Evolutionary conservation across 2,113 vertebrate species (phyloP), one percentile per base, ranked within the genome.

Genomic region (Phalacrocorax carbo): DNA sequence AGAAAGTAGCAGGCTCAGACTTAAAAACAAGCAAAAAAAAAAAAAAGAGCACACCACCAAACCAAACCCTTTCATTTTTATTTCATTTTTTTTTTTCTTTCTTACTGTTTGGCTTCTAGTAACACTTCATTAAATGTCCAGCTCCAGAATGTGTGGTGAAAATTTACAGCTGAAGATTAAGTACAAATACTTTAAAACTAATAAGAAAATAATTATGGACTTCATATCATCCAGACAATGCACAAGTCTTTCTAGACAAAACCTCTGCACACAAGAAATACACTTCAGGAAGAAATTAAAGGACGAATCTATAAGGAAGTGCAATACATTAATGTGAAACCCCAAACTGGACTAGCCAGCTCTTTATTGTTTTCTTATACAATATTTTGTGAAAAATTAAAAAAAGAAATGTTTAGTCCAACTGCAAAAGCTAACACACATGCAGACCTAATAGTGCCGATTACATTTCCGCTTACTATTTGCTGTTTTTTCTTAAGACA

Each of bases 341-440:
- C 34, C 34, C 54, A 76, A 48, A 82, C 68, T 79, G 72, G 88
- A 91, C 78, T 69, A 52, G 58, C 32, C 86, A 94, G 85, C 22
- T 90, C 78, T 97, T 96, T 92, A 93, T 93, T 97, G 57, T 60
- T 94, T 88, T 83, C 70, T 88, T 79, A 80, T 29, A 82, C 48
- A 90, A 5, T 83, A 84, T 79, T 83, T 94, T 78, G 93, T 58
- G 78, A 92, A 94, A 91, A 73, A 64, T 30, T 15, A 40, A 71
- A 84, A 66, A 84, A 36, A 70, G 38, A 49, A 52, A 36, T 86
- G n/a, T 93, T 91, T 76, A 90, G 36, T 76, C 49, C 40, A 86
- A 80, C 48, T 7, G 42, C 19, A 77, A 78, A 88, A 77, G 36
- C 62, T 71, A 88, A 82, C 5, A n/a, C 19, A 76, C 70, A 88